Evolutionary conservation across 2,113 vertebrate genomes (phyloP).

Genomic region (Casuarius casuarius): DNA sequence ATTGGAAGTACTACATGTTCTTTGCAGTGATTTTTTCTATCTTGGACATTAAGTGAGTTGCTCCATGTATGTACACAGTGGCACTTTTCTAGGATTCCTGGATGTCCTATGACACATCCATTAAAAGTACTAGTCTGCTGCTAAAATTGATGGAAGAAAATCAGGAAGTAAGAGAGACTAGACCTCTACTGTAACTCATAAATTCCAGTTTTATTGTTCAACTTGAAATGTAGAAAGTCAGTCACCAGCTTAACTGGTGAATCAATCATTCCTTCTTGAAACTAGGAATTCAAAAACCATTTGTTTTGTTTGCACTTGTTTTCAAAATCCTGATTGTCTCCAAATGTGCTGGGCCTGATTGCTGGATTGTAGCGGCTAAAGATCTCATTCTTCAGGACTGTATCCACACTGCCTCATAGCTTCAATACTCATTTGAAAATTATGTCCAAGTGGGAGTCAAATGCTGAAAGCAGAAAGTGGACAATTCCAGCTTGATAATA

Average conservation of each 20-base stretch:
- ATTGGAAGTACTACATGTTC: not conserved
- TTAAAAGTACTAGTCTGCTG: not conserved
- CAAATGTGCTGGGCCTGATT: not conserved
- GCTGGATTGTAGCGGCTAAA: not conserved
- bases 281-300: not conserved
- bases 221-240: not conserved
- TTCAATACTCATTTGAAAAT: not conserved
- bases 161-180: not conserved
- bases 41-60: not conserved
- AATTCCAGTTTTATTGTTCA: not conserved
- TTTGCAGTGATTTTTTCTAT: not conserved
- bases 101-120: not conserved
- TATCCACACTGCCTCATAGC: not conserved
- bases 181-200: not conserved
- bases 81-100: not conserved
- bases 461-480: not conserved
- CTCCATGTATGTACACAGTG: rapidly evolving
- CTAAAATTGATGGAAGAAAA: not conserved
- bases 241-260: not conserved
- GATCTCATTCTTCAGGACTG: not conserved
- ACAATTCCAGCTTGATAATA: not conserved
- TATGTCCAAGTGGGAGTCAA: not conserved
- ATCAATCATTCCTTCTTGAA: not conserved
- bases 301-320: not conserved
- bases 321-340: not conserved